These are phyloP conservation scores for Apostichopus japonicus DNA, from an alignment of 35 echinoderm and acorn worm species.

Conservation along the genomic window DNA sequence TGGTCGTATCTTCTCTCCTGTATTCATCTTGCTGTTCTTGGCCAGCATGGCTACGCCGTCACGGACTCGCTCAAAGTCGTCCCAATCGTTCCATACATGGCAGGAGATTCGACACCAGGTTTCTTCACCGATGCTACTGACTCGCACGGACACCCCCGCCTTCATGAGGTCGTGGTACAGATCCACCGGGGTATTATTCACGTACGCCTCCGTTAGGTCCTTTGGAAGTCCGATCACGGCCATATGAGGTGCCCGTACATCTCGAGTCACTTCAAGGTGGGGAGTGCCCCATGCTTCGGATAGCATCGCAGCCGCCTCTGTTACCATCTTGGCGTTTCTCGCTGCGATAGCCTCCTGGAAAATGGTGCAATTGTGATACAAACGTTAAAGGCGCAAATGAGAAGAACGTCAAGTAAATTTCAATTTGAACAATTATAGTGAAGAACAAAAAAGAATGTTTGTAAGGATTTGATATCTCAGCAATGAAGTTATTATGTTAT, in stretches of 20 bases:
- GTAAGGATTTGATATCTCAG: no score
- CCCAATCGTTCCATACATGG: conserved; percentile 21
- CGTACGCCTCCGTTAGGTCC: neutral
- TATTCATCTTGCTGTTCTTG: neutral
- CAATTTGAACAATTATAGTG: no score
- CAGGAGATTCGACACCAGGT: conserved; percentile 10
- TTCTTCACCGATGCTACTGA: neutral
- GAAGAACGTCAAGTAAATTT: no score
- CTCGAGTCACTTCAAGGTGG: conserved; percentile 22
- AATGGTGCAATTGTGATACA: neutral
- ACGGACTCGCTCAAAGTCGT: neutral
- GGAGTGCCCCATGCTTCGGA: conserved; percentile 70
- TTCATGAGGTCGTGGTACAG: neutral
- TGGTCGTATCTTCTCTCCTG: neutral
- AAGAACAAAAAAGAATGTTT: no score
- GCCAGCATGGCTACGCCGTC: neutral
- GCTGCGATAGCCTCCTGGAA: neutral
- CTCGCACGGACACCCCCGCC: neutral
- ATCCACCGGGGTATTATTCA: neutral
- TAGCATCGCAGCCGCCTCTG: conserved; percentile 74
- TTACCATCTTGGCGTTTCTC: neutral
- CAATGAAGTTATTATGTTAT: no score
- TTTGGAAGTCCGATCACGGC: conserved; percentile 63
- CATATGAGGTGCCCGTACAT: conserved; percentile 83
- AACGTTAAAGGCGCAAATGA: no score